phyloP scores from a whole-genome alignment of 2,797 vertebrate species.

The Danio albolineatus region DNA sequence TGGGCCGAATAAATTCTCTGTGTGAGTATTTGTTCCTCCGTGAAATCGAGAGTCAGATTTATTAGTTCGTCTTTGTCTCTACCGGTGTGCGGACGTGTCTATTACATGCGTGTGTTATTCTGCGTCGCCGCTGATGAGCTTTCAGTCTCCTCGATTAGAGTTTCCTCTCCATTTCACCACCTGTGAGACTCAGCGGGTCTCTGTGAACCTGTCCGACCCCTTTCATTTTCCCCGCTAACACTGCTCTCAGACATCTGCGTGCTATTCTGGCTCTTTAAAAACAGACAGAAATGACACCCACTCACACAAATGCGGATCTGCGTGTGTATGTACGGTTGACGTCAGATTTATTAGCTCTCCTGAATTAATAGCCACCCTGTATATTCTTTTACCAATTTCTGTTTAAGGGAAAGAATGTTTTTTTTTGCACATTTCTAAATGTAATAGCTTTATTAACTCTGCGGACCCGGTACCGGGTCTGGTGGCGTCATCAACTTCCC shows the following conservation, averaged over 20 bases:
- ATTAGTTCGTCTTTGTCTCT: slow-evolving; percentile 46
- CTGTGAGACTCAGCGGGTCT: slow-evolving; percentile 62
- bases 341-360: no score
- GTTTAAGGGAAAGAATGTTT: no score
- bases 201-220: slow-evolving; percentile 12
- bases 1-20: slow-evolving; percentile 41
- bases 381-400: no score
- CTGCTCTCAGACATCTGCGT: slow-evolving; percentile 12
- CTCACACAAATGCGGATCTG: background rate
- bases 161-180: slow-evolving; percentile 44
- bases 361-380: no score
- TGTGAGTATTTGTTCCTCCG: slow-evolving; percentile 45
- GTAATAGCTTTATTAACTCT: no score
- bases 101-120: slow-evolving; percentile 30
- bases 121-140: slow-evolving; percentile 21
- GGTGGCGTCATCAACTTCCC: no score
- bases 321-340: no score
- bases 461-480: no score
- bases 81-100: slow-evolving; percentile 8
- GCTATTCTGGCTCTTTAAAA: background rate
- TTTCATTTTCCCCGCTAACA: slow-evolving; percentile 31
- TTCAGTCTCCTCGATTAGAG: slow-evolving; percentile 30
- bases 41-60: slow-evolving; percentile 51
- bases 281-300: slow-evolving; percentile 1
- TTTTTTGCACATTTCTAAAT: no score